Evolutionary conservation across 35 echinoderm and acorn worm species (phyloP), one percentile per base, ranked within the genome.

Genomic region (Stichopus chloronotus): DNA sequence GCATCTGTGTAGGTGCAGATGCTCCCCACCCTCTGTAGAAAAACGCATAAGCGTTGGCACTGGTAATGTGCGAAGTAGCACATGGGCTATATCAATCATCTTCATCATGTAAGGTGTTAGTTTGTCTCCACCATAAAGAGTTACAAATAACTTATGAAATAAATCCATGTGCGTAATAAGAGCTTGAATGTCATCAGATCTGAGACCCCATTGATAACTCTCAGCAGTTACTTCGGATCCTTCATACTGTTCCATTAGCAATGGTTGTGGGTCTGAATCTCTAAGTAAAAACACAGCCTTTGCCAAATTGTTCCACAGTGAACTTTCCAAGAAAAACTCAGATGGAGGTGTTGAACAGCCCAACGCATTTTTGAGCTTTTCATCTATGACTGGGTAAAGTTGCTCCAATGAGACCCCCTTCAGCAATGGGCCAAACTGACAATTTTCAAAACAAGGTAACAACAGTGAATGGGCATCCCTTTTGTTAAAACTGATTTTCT

Each of bases 81-180:
- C 12, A 17, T 6, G 13, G 1, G 84, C 60, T 14, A 19, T 53
- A 21, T 90, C 65, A 0, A 90, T 68, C 19, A 78, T 24, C 20
- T 90, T 57, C 1, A 90, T 30, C 56, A 90, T 92, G 23, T 92
- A 92, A 21, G 90, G 90, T 22, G 90, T 92, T 63, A 92, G 12
- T 11, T 92, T 72, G 52, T 57, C n/a, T 81, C 19, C 76, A 53
- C 78, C 76, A 63, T 92, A 92, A 4, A 74, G 6, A 12, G 25
- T 81, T n/a, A 92, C 22, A 92, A 81, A 81, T 53, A 92, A 63
- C n/a, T 79, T 92, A 53, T 92, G 78, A 82, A 92, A 81, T 53
- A 81, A 10, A 63, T 92, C 90, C 16, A 81, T 19, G 72, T 91
- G 88, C 21, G 1, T 24, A 53, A 56, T 56, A 55, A 10, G 19